These are phyloP conservation scores for Choristoneura rosaceana DNA, from an alignment of 2,888 invertebrate genomes.

Conservation along the genomic window DNA sequence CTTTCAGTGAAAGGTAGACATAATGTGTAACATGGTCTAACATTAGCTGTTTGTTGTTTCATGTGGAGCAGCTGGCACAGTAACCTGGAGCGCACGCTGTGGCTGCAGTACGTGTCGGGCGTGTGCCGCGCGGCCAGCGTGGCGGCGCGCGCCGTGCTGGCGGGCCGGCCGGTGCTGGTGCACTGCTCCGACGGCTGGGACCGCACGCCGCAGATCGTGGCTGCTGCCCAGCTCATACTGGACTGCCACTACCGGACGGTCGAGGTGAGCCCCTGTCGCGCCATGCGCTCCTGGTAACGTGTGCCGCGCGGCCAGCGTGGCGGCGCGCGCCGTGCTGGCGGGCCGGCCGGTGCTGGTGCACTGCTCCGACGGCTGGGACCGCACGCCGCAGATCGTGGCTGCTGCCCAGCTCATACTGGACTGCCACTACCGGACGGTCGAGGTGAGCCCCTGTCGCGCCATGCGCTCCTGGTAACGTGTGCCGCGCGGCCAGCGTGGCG, in stretches of 20 bases:
- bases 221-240: constrained; percentile 95
- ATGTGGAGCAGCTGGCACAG: constrained; percentile 91
- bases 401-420: constrained; percentile 96
- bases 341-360: constrained; percentile 97
- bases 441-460: constrained; percentile 81
- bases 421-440: constrained; percentile 96
- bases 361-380: constrained; percentile 99
- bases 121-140: constrained; percentile 92
- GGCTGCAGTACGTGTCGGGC: constrained; percentile 96
- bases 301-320: constrained; percentile 91
- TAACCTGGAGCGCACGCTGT: constrained; percentile 94
- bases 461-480: constrained; percentile 65
- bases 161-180: constrained; percentile 95
- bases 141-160: constrained; percentile 92
- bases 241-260: constrained; percentile 98
- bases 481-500: constrained; percentile 92
- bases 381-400: constrained; percentile 98
- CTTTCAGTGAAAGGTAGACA: too few relatives aligned
- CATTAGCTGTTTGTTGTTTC: background rate
- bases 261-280: constrained; percentile 84
- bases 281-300: constrained; percentile 63
- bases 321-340: constrained; percentile 93
- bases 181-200: constrained; percentile 99
- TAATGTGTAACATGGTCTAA: too few relatives aligned
- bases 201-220: constrained; percentile 98